Evolutionary conservation across 2,888 invertebrate species (phyloP), one percentile per base, ranked within the genome.

Genomic region (Strigamia transsilvanica): DNA sequence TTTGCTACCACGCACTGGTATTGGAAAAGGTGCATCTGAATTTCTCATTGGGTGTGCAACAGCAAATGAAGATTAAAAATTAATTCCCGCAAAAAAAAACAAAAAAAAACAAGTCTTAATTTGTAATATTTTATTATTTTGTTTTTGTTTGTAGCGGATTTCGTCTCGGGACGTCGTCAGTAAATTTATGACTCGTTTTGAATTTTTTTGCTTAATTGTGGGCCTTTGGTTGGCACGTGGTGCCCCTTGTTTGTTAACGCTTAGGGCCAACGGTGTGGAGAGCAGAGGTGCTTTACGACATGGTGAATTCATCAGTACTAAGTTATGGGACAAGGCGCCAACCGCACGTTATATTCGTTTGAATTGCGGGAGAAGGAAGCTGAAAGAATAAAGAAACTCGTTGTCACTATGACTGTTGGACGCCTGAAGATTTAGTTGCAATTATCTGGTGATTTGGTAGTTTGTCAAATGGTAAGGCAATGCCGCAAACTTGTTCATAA

Each of bases 1-100:
- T 73, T 73, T 27, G 73, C 73, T 73, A 73, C 73, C 73, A 73
- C 73, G 73, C 73, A 73, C 73, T 73, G 12, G 73, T 73, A 73
- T 73, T 73, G 73, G 73, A 73, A 73, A 32, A 73, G 73, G 27
- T 32, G 32, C 27, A 56, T 46, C 46, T 66, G 12, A 32, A 73
- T 27, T 73, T 32, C n/a, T 73, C 73, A 73, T 73, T 73, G 32
- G 73, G 23, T 23, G 18, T 73, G 73, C 38, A 38, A 38, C 27
- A 15, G 56, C 56, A 18, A 56, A 56, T 18, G 18, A 56, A 56
- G 18, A 56, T 56, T 18, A 56, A 18, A 18, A 21, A 18, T 56
- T 56, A 56, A 56, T 56, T 56, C 1, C 18, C 7, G 4, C 56
- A n/a, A n/a, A n/a, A n/a, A n/a, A n/a, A n/a, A n/a, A n/a, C n/a